These are phyloP conservation scores for Diogma glabrata DNA, from an alignment of 2,888 invertebrate genomes.

Conservation along the genomic window DNA sequence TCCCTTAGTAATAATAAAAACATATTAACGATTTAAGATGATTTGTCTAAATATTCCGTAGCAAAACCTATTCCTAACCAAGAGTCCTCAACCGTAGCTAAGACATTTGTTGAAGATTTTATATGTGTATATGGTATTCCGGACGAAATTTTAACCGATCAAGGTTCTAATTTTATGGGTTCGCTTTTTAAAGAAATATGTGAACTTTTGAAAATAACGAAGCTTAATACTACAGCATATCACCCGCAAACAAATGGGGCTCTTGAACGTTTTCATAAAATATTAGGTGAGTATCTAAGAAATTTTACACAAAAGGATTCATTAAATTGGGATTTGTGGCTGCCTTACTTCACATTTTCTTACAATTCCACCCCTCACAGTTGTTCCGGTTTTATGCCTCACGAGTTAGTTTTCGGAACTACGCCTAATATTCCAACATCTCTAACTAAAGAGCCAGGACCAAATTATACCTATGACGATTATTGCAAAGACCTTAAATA, in stretches of 20 bases:
- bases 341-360: not conserved
- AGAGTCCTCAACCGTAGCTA: constrained; percentile 1
- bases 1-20: constrained; percentile 21
- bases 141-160: no score
- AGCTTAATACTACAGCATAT: constrained; percentile 7
- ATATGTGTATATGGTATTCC: no score
- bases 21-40: constrained; percentile 22
- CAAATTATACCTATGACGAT: not conserved
- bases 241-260: constrained; percentile 9
- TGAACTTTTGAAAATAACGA: constrained; percentile 1
- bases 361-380: constrained; percentile 4
- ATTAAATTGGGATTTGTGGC: not conserved
- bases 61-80: constrained; percentile 23
- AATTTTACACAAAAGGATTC: no score
- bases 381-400: no score
- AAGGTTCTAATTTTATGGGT: constrained; percentile 2
- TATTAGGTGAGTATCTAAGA: not conserved
- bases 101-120: not conserved
- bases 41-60: constrained; percentile 22
- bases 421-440: not conserved
- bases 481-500: not conserved
- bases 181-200: constrained; percentile 3
- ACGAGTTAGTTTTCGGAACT: no score
- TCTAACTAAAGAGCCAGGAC: not conserved
- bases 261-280: not conserved